Conservation (phyloP, 2,113 vertebrate species). For the Podarcis muralis region DNA sequence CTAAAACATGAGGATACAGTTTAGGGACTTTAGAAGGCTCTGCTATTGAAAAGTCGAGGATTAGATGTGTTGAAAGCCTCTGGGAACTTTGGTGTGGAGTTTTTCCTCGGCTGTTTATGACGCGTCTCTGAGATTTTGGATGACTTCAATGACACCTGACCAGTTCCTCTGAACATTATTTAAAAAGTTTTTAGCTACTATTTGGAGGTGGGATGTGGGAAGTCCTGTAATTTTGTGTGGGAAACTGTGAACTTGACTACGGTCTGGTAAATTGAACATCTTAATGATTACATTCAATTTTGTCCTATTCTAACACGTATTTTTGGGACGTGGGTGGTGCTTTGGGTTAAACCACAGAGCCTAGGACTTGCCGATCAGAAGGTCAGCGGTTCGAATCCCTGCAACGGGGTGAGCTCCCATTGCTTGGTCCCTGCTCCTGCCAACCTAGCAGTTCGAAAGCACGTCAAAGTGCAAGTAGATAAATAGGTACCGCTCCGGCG, state of each 20-base stretch:
- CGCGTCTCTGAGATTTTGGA: background rate
- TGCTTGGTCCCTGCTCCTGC: too few relatives aligned
- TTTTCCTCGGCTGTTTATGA: background rate
- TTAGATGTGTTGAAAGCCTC: background rate
- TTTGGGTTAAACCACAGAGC: too few relatives aligned
- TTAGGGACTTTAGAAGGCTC: background rate
- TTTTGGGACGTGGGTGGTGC: background rate
- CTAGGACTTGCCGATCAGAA: too few relatives aligned
- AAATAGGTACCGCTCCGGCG: too few relatives aligned
- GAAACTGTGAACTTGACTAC: background rate
- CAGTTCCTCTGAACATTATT: background rate
- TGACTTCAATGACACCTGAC: background rate
- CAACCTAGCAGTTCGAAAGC: too few relatives aligned
- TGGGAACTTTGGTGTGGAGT: background rate
- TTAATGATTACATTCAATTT: background rate
- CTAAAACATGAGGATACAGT: background rate
- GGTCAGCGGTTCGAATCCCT: too few relatives aligned
- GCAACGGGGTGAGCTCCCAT: too few relatives aligned
- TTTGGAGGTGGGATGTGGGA: background rate
- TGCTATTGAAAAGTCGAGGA: background rate
- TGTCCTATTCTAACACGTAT: background rate
- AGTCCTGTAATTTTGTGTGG: background rate
- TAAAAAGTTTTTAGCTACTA: background rate
- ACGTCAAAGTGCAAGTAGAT: too few relatives aligned
- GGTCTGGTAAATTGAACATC: background rate